These are phyloP conservation scores for Polyommatus icarus DNA, from an alignment of 2,888 invertebrate genomes.

Conservation along the genomic window DNA sequence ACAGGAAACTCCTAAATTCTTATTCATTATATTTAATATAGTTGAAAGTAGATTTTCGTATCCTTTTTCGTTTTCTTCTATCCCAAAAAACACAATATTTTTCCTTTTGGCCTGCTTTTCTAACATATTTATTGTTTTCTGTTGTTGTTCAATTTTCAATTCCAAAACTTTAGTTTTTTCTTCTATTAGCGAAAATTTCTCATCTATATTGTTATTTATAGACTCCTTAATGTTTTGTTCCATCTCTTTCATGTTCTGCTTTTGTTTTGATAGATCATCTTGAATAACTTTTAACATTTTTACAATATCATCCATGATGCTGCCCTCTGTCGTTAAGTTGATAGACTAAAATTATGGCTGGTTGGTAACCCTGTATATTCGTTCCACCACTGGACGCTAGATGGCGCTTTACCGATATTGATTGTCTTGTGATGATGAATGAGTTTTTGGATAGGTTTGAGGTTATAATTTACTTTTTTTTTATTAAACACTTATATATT, in stretches of 20 bases:
- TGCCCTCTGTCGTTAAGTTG: conserved; percentile 5
- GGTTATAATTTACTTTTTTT: too few relatives aligned
- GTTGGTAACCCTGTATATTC: neutral
- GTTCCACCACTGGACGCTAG: neutral
- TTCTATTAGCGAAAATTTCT: conserved; percentile 40
- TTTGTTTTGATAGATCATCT: conserved; percentile 40
- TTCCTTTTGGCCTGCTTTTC: conserved; percentile 41
- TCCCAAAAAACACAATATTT: conserved; percentile 44
- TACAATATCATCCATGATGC: conserved; percentile 29
- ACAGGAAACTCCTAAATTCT: conserved; percentile 36
- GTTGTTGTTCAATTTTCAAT: conserved; percentile 43
- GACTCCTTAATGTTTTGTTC: conserved; percentile 43
- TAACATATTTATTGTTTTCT: conserved; percentile 41
- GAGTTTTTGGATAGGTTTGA: too few relatives aligned
- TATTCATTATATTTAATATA: conserved; percentile 38
- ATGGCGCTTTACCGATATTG: neutral
- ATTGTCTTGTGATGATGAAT: too few relatives aligned
- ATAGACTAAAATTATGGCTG: neutral
- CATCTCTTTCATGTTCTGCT: conserved; percentile 42
- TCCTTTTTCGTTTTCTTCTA: conserved; percentile 39
- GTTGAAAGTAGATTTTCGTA: conserved; percentile 35
- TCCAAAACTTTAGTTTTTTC: conserved; percentile 40
- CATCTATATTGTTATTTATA: conserved; percentile 43
- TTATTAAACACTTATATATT: too few relatives aligned
- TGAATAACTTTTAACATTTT: conserved; percentile 40